Conservation (phyloP, 2,113 vertebrate genomes). For the Dasyprocta punctata region DNA sequence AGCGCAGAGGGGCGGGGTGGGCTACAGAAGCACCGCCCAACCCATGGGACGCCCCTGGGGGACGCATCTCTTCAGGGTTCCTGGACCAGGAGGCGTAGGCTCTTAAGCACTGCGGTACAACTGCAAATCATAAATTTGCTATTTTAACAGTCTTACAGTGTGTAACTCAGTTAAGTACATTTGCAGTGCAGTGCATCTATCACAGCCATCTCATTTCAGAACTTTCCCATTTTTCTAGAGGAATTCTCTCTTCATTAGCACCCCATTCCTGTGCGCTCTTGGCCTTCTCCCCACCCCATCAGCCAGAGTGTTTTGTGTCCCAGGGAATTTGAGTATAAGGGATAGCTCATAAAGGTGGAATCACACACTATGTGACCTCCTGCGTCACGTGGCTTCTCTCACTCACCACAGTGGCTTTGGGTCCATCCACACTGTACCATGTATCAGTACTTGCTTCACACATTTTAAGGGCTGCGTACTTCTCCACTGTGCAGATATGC, state of each 20-base stretch:
- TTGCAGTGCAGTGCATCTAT: not conserved
- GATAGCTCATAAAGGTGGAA: not conserved
- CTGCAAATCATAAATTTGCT: not conserved
- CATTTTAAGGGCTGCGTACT: not conserved
- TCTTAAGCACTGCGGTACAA: not conserved
- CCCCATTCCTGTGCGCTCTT: not conserved
- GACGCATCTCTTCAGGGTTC: not conserved
- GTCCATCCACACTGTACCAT: not conserved
- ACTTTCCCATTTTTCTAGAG: not conserved
- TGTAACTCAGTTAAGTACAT: not conserved
- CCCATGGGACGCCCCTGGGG: not conserved
- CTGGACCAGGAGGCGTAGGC: not conserved
- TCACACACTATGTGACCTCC: not conserved
- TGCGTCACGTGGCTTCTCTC: not conserved
- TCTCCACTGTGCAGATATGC: not conserved
- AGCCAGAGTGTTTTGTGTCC: not conserved
- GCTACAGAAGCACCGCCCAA: not conserved
- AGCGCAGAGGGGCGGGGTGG: not conserved
- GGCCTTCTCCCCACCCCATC: not conserved
- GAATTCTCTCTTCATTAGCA: not conserved
- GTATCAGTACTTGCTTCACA: not conserved
- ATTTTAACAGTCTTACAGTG: not conserved
- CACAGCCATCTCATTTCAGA: not conserved
- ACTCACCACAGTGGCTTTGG: not conserved
- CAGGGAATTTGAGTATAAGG: not conserved